Evolutionary conservation across 92 coral and sea anemone genomes (phyloP), one percentile per base, ranked within the genome.

Genomic region (Siderastrea radians): DNA sequence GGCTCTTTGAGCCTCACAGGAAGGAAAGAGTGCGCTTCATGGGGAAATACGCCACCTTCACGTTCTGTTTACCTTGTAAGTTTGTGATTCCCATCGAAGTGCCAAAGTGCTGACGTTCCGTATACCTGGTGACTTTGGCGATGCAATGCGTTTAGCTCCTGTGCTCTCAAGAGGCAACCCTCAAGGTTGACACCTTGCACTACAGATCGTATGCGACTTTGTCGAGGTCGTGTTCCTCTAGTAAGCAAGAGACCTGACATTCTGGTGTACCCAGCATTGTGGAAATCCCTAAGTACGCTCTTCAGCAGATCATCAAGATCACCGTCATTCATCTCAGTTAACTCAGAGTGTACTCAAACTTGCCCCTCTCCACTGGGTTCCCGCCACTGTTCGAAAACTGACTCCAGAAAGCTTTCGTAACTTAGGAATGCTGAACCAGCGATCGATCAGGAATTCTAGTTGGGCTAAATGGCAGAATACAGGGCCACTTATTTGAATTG

Each of bases 101-200:
- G 92, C 92, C 92, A 89, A 46, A 89, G 65, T 19, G 88, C 88
- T 68, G 83, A 82, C 46, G 92, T 84, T 55, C 83, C 80, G 44
- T 54, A 68, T 7, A 89, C 92, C 59, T 76, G 87, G 67, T 88
- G 82, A 53, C 84, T 62, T 16, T 88, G 70, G 64, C 84, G 76
- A 52, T 82, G 72, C 62, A 88, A 26, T 54, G 74, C 73, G 43
- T 67, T 82, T 60, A 88, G 7, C 68, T 88, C 88, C 44, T 82
- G 69, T 13, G 92, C 64, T 75, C 91, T 57, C 76, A 88, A 71
- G 62, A 80, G 73, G 6, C 73, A 55, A 14, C 91, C 91, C 66
- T 81, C 81, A 12, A 87, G 91, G 70, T 81, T 72, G 14, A 88
- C 87, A 15, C 87, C 65, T 17, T 71, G 92, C 88, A 88, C 69